Percentiles rank a stretch among this genome's conserved stretches.
phyloP scores from a whole-genome alignment of 1,140 invertebrate species.

The Saccostrea cuccullata region DNA sequence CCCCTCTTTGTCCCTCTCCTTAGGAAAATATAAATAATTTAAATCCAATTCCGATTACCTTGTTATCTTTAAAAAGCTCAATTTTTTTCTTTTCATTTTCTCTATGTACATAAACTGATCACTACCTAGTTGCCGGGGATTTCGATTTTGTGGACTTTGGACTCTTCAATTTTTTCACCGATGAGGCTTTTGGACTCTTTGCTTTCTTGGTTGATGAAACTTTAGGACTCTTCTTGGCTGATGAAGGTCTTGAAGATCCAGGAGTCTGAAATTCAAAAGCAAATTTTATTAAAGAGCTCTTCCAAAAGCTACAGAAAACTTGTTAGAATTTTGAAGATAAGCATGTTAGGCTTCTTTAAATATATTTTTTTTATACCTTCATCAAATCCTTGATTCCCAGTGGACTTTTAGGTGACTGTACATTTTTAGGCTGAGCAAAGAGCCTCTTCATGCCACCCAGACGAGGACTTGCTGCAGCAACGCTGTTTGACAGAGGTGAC shows the following conservation, averaged over 20 bases:
- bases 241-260: not conserved
- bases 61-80: too few species aligned
- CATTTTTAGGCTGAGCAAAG: slow-evolving; percentile 61
- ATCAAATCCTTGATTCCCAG: slow-evolving; percentile 68
- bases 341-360: too few species aligned
- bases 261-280: not conserved
- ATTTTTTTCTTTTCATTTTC: not conserved
- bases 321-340: too few species aligned
- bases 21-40: not conserved
- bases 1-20: slow-evolving; percentile 11
- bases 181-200: not conserved
- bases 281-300: not conserved
- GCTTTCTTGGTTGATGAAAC: not conserved
- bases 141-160: not conserved
- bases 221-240: not conserved
- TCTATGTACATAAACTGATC: too few species aligned
- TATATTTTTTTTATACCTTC: slow-evolving; percentile 58
- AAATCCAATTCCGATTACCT: too few species aligned
- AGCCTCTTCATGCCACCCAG: slow-evolving; percentile 71
- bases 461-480: slow-evolving; percentile 54
- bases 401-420: slow-evolving; percentile 47
- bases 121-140: not conserved
- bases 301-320: not conserved
- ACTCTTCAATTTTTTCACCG: not conserved
- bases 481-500: slow-evolving; percentile 66